Evolutionary conservation across 2,797 vertebrate species (phyloP), one percentile per base, ranked within the genome.

Genomic region (Allobates femoralis): DNA sequence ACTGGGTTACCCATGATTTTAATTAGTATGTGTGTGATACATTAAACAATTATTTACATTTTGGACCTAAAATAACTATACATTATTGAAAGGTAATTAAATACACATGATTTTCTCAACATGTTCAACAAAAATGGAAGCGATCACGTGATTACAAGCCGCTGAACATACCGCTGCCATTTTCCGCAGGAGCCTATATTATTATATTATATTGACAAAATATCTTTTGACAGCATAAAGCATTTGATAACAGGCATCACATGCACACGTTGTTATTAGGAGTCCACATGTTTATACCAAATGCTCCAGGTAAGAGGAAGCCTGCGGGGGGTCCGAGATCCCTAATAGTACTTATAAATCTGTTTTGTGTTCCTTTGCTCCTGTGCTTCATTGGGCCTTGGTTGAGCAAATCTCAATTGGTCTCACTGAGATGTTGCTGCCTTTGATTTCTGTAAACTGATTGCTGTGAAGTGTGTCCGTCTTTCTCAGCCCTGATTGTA

Each of bases 381-480:
- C 37, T 32, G 37, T 64, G 76, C 66, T 74, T 56, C 37, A 87
- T 84, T 58, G 58, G 86, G 41, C 76, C 62, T 84, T 69, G 82
- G 56, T 66, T 66, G 82, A 76, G 83, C 82, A 75, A 84, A 85
- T 58, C 64, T 81, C 74, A 21, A 88, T 85, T 85, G 10, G 67
- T 81, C 64, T 76, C 58, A 19, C 77, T 11, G 55, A 51, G 32
- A 37, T 62, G 81, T 80, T 46, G 69, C 77, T 41, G 82, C 34
- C 23, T 87, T 64, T 79, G 51, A 88, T 81, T 81, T 58, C 86
- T 79, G 74, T 78, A 80, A 71, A 41, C 66, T 51, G 55, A 51
- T 84, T 87, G 41, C 82, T 76, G 83, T 88, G 83, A 85, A 88
- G 86, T 85, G 86, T 88, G 82, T 85, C 83, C 76, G 66, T 85